Base-by-base conservation (phyloP, 2,797 vertebrate species). In the Lepilemur septentrionalis region DNA sequence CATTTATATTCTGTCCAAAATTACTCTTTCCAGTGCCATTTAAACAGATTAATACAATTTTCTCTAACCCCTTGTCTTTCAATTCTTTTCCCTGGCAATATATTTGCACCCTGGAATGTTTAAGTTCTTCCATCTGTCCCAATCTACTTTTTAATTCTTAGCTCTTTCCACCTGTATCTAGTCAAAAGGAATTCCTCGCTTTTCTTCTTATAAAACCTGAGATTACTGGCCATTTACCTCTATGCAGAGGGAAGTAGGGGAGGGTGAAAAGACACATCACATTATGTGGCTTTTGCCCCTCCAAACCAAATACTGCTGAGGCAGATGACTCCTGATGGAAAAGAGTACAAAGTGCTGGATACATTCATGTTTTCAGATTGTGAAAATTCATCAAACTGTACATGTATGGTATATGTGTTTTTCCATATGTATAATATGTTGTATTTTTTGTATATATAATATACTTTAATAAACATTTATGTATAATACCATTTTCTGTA, bases 61-160 rank as follows among this genome's bases (percentile, higher is more conserved):
- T 61, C 35, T 50, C n/a, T 75, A 79, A 52, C 32, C 13, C 4
- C 0, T n/a, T 91, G 43, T 91, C 38, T 76, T 65, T 83, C 63
- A 91, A 70, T 9, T 32, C 2, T 85, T 93, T 76, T 86, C 38
- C 25, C 30, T 89, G 32, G 89, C 25, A 85, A 91, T 82, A 32
- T 48, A 50, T 80, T 91, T 80, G 41, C 32, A 88, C 28, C 46
- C 15, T 48, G 30, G 12, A 41, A 76, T 95, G 87, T 59, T 89
- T 63, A 89, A 88, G 18, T 82, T 78, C 69, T 91, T 90, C 20
- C 70, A 20, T 61, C 22, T 72, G 12, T 90, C 22, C 14, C n/a
- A 48, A 32, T 63, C 65, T 93, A 32, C 63, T 23, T 91, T 87
- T 91, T 80, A 59, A 83, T 86, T 84, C 76, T 93, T 83, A 81